phyloP scores from a whole-genome alignment of 1,140 invertebrate genomes.

The Drosophila nasuta region DNA sequence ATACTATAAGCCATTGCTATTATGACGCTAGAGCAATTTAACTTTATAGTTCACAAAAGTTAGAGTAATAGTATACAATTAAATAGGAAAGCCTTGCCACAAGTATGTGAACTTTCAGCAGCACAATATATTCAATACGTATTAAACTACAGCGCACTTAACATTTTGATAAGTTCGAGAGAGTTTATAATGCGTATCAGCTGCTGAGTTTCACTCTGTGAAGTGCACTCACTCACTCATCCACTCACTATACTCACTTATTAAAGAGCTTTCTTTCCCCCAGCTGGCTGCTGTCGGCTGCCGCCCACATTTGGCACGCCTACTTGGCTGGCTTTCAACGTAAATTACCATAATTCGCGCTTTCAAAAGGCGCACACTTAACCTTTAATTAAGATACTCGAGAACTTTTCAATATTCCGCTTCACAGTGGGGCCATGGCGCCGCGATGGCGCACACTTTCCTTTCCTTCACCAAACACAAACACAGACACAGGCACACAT shows the following conservation, averaged over 20 bases:
- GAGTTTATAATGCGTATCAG: slow-evolving; percentile 21
- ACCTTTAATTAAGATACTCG: slow-evolving; percentile 81
- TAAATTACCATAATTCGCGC: slow-evolving; percentile 63
- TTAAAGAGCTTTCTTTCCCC: not conserved
- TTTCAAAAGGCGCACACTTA: slow-evolving; percentile 74
- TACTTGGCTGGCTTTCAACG: slow-evolving; percentile 54
- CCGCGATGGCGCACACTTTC: slow-evolving; percentile 53
- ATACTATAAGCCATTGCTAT: too few relatives aligned
- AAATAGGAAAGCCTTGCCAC: not conserved
- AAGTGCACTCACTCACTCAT: slow-evolving; percentile 36
- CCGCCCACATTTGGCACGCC: slow-evolving; percentile 14
- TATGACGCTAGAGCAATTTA: not conserved
- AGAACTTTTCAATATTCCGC: slow-evolving; percentile 79
- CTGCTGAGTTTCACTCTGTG: slow-evolving; percentile 6
- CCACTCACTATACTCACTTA: slow-evolving; percentile 15
- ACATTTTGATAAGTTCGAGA: slow-evolving; percentile 14
- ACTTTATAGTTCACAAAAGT: not conserved
- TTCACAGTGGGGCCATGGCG: slow-evolving; percentile 66
- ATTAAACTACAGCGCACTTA: not conserved
- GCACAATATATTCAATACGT: not conserved
- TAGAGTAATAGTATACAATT: not conserved
- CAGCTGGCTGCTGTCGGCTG: not conserved
- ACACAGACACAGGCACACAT: not conserved
- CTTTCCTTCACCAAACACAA: not conserved
- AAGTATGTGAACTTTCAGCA: not conserved